These are phyloP conservation scores for Chionoecetes opilio DNA, from an alignment of 1,140 invertebrate species.

Conservation along the genomic window DNA sequence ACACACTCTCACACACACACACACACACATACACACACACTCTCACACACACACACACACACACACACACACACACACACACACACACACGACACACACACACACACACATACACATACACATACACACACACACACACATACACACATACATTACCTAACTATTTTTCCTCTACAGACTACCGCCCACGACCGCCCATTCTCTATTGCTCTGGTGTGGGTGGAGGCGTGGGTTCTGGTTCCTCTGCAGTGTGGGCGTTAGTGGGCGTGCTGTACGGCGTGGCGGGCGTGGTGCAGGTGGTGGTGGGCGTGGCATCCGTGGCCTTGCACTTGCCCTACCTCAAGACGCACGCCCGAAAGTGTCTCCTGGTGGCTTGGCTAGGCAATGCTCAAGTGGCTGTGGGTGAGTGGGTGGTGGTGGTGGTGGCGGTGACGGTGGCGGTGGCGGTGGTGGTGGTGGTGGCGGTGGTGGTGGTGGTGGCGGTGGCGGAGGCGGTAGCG, in stretches of 20 bases:
- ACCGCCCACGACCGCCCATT: constrained; percentile 60
- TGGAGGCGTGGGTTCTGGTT: constrained; percentile 61
- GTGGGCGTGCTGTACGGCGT: constrained; percentile 72
- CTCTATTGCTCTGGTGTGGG: constrained; percentile 61
- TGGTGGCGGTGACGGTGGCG: background rate
- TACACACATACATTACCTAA: no score
- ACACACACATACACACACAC: no score
- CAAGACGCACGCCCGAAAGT: constrained; percentile 15
- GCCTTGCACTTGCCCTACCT: background rate
- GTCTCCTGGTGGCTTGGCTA: constrained; percentile 54
- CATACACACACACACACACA: no score
- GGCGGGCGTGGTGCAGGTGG: constrained; percentile 63
- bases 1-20: no score
- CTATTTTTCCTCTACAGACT: constrained; percentile 33
- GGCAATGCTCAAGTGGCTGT: constrained; percentile 71
- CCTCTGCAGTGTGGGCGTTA: constrained; percentile 73
- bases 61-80: no score
- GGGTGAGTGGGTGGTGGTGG: background rate
- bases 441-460: background rate
- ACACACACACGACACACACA: no score
- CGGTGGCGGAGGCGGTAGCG: background rate
- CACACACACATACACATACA: no score
- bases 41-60: no score
- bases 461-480: background rate
- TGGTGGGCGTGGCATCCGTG: constrained; percentile 57